Evolutionary conservation across 2,888 invertebrate species (phyloP), one percentile per base, ranked within the genome.

Genomic region (Nomada goodeniana): DNA sequence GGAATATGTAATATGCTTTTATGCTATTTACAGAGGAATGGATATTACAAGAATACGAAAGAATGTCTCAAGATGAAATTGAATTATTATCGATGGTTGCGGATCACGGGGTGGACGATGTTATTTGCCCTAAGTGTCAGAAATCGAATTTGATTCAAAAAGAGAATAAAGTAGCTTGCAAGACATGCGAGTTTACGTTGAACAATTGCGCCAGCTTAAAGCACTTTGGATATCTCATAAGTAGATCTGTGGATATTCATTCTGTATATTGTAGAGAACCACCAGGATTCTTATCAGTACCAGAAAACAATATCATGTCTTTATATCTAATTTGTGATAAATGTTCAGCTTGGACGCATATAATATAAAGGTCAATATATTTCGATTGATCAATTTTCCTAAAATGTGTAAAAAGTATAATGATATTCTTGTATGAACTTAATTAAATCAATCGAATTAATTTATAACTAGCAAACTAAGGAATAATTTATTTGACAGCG

Each of bases 61-160:
- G 83, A 79, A 79, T 92, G 80, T 79, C 90, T 13, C 83, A 89
- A 72, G 89, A 91, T 20, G 93, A 94, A 76, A 89, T 91, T 26
- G 89, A 92, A 63, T 84, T 91, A 76, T 77, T 91, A 18, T 85
- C 91, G 10, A 85, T 83, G 10, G 84, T 86, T 20, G 88, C 89
- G 0, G 92, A 92, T 55, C 89, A 91, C 44, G 86, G 89, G 63
- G 83, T 86, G 9, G 86, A 89, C 26, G 81, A 90, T 61, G 91
- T 94, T 0, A 88, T 94, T 53, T 94, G 94, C 84, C 94, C 94
- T 1, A 84, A 94, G 11, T 94, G 94, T 73, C 91, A 93, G 80
- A 92, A 87, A 83, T 83, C 83, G 50, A 68, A 84, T 53, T 82
- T 94, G 15, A 69, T 26, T 4, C 86, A 91, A 52, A 69, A 80